Conservation (phyloP, 2,797 vertebrate genomes). For the Morus bassanus region DNA sequence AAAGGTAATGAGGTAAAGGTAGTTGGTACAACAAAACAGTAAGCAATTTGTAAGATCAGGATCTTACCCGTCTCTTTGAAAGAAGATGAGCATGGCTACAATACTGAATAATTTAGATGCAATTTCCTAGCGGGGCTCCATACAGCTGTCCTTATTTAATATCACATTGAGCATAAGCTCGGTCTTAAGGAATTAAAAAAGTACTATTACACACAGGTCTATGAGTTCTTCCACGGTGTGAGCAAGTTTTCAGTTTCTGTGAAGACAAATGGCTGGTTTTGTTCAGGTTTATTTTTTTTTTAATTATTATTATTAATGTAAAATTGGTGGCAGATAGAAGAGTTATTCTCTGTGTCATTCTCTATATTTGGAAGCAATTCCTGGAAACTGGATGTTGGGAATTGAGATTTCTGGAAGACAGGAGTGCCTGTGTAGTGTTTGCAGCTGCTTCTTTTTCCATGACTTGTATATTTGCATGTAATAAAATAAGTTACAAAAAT, state of each 20-base stretch:
- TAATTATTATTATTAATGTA: background rate
- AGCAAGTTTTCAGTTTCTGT: background rate
- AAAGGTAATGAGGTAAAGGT: background rate
- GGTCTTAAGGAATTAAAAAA: background rate
- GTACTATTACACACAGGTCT: background rate
- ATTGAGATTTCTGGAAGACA: background rate
- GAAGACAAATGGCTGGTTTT: background rate
- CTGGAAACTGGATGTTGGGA: background rate
- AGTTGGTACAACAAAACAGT: background rate
- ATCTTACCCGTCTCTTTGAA: background rate
- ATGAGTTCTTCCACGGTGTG: background rate
- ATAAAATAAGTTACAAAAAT: background rate
- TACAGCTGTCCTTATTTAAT: background rate
- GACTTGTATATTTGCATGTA: background rate
- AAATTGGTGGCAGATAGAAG: background rate
- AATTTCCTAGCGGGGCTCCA: background rate
- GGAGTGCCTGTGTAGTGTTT: background rate
- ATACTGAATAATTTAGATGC: constrained; percentile 29
- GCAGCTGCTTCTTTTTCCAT: background rate
- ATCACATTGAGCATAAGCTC: background rate
- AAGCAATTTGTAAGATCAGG: background rate
- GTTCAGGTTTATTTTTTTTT: background rate
- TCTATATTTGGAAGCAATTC: background rate
- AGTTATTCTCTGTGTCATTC: background rate
- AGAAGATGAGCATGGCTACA: background rate